phyloP scores from a whole-genome alignment of 2,797 vertebrate genomes.

The Typhlichthys eigenmanni region DNA sequence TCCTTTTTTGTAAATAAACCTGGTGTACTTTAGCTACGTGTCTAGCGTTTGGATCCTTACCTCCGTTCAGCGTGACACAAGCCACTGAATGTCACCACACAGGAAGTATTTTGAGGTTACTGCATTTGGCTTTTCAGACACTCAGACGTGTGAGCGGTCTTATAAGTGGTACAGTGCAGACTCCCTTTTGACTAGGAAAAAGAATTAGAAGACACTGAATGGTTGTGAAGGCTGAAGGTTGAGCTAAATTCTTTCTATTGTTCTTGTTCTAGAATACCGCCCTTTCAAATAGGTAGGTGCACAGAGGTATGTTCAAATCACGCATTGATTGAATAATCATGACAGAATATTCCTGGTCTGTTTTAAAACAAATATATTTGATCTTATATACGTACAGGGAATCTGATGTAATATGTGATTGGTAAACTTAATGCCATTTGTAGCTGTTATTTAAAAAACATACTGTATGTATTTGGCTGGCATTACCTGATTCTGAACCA shows the following conservation, averaged over 20 bases:
- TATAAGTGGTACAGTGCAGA: background rate
- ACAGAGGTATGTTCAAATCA: background rate
- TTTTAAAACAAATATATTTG: slow-evolving; percentile 1
- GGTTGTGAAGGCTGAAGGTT: background rate
- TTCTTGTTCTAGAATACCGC: background rate
- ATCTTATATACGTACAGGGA: background rate
- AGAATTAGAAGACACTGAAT: slow-evolving; percentile 13
- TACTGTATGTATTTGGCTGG: no score
- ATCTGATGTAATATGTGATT: background rate
- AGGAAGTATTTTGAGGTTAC: slow-evolving; percentile 60
- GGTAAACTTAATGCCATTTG: background rate
- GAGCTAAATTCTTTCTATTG: background rate
- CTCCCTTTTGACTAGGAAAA: background rate
- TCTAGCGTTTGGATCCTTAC: no score
- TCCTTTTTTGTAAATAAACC: no score
- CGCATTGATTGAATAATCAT: no score
- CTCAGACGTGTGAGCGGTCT: slow-evolving; percentile 2
- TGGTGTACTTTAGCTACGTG: no score
- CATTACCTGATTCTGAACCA: no score
- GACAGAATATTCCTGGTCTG: no score
- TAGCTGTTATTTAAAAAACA: no score
- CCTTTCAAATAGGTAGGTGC: slow-evolving; percentile 50
- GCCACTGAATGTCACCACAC: slow-evolving; percentile 53
- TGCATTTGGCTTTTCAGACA: slow-evolving; percentile 29
- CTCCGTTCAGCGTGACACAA: no score